Percentiles rank a stretch among this genome's conserved stretches.
Conservation (phyloP, 2,888 invertebrate species). For the Platycheirus rosarum region DNA sequence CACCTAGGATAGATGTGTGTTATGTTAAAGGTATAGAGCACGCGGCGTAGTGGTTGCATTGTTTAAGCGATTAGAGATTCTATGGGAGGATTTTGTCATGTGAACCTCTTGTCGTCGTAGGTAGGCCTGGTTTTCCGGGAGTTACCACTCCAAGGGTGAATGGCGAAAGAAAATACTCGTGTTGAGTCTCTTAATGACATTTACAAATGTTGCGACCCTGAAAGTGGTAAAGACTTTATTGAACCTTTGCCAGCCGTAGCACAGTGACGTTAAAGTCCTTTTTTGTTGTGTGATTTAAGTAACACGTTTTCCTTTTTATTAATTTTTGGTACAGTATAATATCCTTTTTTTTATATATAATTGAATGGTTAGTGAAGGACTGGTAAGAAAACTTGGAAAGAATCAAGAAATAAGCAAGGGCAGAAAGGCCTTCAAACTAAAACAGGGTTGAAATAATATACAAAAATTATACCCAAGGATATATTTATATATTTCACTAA, state of each 20-base stretch:
- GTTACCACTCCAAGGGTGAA: too few relatives aligned
- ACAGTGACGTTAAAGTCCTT: background rate
- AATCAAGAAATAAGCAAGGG: too few relatives aligned
- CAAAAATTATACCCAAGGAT: too few relatives aligned
- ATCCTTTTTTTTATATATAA: too few relatives aligned
- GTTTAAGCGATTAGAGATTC: slow-evolving; percentile 50
- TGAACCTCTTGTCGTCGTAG: slow-evolving; percentile 22
- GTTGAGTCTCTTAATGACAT: slow-evolving; percentile 51
- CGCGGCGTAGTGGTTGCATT: background rate
- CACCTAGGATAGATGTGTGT: slow-evolving; percentile 7
- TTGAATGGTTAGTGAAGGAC: too few relatives aligned
- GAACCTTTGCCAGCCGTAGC: slow-evolving; percentile 13
- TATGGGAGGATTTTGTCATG: slow-evolving; percentile 27
- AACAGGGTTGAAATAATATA: too few relatives aligned
- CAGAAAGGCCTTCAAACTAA: too few relatives aligned
- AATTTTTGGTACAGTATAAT: background rate
- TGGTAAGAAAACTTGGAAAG: too few relatives aligned
- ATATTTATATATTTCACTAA: too few relatives aligned
- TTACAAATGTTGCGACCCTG: slow-evolving; percentile 30
- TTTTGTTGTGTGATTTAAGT: background rate
- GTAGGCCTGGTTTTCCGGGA: slow-evolving; percentile 12
- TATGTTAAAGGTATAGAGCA: slow-evolving; percentile 4
- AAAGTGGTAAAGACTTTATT: slow-evolving; percentile 35
- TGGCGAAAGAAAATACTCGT: slow-evolving; percentile 39
- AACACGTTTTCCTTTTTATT: background rate